Conservation (phyloP, 2,797 vertebrate genomes). For the Strix occidentalis region DNA sequence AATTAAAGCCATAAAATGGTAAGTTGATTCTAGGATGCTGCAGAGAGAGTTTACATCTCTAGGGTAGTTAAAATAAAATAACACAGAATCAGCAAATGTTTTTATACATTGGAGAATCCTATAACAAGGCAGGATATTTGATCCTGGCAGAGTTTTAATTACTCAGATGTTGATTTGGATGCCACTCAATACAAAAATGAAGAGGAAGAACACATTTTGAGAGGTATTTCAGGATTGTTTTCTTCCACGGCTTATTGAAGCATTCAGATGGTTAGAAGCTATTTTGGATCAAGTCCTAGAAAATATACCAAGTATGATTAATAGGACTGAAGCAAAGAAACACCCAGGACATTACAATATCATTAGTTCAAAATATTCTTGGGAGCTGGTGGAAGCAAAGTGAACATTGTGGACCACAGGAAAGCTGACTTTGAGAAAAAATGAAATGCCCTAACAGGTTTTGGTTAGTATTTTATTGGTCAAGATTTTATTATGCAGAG, state of each 20-base stretch:
- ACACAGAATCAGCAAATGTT: slow-evolving; percentile 57
- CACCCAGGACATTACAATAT: slow-evolving; percentile 29
- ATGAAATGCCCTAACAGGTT: slow-evolving; percentile 5
- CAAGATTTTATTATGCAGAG: slow-evolving; percentile 22
- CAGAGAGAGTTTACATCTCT: slow-evolving; percentile 1
- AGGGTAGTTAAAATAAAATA: slow-evolving; percentile 56
- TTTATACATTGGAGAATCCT: slow-evolving; percentile 55
- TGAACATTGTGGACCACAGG: background rate
- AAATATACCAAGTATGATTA: slow-evolving; percentile 65
- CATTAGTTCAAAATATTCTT: slow-evolving; percentile 61
- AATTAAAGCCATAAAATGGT: slow-evolving; percentile 32
- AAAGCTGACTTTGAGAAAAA: slow-evolving; percentile 54
- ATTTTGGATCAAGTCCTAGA: slow-evolving; percentile 75
- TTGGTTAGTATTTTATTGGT: slow-evolving; percentile 30
- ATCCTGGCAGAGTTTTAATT: slow-evolving; percentile 78
- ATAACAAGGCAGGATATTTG: slow-evolving; percentile 62
- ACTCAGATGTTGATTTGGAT: slow-evolving; percentile 74
- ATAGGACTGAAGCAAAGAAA: slow-evolving; percentile 62
- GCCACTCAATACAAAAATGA: slow-evolving; percentile 59
- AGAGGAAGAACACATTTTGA: slow-evolving; percentile 61
- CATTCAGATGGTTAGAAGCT: slow-evolving; percentile 71
- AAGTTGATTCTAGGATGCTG: slow-evolving; percentile 44
- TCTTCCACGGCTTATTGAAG: slow-evolving; percentile 66
- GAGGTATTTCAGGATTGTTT: slow-evolving; percentile 68
- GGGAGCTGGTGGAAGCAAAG: slow-evolving; percentile 14